These are phyloP conservation scores for Yponomeuta plumbellus DNA, from an alignment of 2,888 invertebrate genomes.

Conservation along the genomic window DNA sequence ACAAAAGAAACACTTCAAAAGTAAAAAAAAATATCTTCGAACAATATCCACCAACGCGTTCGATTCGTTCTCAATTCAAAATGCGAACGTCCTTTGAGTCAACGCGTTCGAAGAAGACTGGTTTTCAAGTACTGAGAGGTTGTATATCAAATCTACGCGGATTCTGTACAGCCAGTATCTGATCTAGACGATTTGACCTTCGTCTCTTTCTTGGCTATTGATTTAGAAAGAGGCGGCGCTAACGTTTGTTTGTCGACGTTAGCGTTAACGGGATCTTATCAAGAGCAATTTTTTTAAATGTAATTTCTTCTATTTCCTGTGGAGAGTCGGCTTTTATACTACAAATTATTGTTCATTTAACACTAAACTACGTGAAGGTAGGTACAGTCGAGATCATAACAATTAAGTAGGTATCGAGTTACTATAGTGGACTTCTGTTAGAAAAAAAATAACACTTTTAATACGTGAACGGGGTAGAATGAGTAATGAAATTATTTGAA, in stretches of 20 bases:
- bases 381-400: too few relatives aligned
- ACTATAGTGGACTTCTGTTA: too few relatives aligned
- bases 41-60: background rate
- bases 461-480: too few relatives aligned
- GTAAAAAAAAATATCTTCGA: too few relatives aligned
- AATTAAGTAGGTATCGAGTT: too few relatives aligned
- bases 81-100: background rate
- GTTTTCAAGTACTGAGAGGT: background rate
- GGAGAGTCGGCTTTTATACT: background rate
- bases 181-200: background rate
- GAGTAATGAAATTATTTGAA: too few relatives aligned
- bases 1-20: too few relatives aligned
- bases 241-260: background rate
- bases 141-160: background rate
- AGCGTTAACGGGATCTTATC: background rate
- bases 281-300: background rate
- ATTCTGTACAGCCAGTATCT: background rate
- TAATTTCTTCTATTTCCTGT: background rate
- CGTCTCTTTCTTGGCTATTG: background rate
- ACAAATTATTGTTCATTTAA: too few relatives aligned
- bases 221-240: background rate
- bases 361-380: too few relatives aligned
- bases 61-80: background rate
- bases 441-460: too few relatives aligned
- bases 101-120: background rate